These are phyloP conservation scores for Rhinatrema bivittatum DNA, from an alignment of 2,797 vertebrate genomes.

Conservation along the genomic window DNA sequence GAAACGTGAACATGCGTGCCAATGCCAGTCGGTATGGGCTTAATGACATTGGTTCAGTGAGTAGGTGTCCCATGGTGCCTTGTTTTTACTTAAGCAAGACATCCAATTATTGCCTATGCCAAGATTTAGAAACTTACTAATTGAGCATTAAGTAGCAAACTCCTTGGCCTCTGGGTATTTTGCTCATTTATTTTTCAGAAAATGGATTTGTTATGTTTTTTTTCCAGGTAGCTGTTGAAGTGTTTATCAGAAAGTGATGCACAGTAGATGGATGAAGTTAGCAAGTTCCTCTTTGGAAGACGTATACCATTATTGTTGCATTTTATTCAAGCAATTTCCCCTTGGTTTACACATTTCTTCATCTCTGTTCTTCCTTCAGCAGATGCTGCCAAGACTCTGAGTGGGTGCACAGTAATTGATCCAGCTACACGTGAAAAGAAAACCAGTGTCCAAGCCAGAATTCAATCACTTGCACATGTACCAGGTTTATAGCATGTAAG, in stretches of 20 bases:
- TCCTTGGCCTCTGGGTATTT: not conserved
- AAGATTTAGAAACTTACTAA: slow-evolving; percentile 7
- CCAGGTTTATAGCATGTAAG: too few species aligned
- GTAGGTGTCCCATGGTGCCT: too few species aligned
- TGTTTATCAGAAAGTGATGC: slow-evolving; percentile 2
- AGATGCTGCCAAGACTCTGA: not conserved
- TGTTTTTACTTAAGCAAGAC: too few species aligned
- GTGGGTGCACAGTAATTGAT: not conserved
- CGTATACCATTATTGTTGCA: not conserved
- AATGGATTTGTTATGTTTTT: not conserved
- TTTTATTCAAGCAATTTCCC: not conserved
- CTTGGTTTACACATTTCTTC: not conserved
- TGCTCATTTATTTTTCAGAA: not conserved
- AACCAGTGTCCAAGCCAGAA: too few species aligned
- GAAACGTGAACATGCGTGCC: slow-evolving; percentile 1
- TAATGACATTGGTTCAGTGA: too few species aligned
- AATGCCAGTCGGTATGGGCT: slow-evolving; percentile 1
- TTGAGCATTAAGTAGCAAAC: slow-evolving; percentile 6
- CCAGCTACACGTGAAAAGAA: not conserved
- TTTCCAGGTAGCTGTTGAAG: not conserved
- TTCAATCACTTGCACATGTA: too few species aligned
- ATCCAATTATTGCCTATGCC: slow-evolving; percentile 8
- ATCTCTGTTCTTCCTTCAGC: not conserved
- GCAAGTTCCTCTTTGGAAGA: slow-evolving; percentile 1
- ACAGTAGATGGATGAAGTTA: not conserved